Percentiles rank a stretch among this genome's conserved stretches.
phyloP scores from a whole-genome alignment of 2,888 invertebrate genomes.

The Spialia ferax region DNA sequence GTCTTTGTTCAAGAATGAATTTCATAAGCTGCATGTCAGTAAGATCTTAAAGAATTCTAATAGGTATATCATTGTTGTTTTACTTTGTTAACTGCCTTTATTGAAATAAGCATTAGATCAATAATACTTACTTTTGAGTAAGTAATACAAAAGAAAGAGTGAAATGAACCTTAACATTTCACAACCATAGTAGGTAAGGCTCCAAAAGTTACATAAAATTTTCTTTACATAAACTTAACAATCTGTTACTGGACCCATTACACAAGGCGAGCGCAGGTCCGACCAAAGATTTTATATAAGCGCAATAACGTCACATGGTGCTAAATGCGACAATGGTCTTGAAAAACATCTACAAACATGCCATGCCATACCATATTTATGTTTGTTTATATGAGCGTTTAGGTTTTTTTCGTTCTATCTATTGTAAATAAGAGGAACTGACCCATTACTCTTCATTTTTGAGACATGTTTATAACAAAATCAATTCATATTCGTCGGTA shows the following conservation, averaged over 20 bases:
- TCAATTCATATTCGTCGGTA: slow-evolving; percentile 59
- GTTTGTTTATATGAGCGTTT: not conserved
- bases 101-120: too few species aligned
- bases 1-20: too few species aligned
- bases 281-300: slow-evolving; percentile 34
- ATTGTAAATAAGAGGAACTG: not conserved
- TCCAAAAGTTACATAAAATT: slow-evolving; percentile 9
- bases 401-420: not conserved
- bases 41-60: too few species aligned
- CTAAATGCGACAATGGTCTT: slow-evolving; percentile 14
- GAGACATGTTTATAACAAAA: slow-evolving; percentile 51
- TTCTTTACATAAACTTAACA: slow-evolving; percentile 15
- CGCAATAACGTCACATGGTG: slow-evolving; percentile 37
- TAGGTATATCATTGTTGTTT: too few species aligned
- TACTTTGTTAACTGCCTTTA: too few species aligned
- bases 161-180: too few species aligned
- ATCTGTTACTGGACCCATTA: slow-evolving; percentile 19
- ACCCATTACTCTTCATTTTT: not conserved
- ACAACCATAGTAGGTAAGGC: not conserved
- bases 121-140: too few species aligned
- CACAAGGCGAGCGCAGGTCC: slow-evolving; percentile 31
- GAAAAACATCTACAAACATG: not conserved
- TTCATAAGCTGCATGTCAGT: too few species aligned
- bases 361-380: too few species aligned
- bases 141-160: too few species aligned